These are phyloP conservation scores for Calidris pugnax DNA, from an alignment of 2,113 vertebrate species.

Conservation along the genomic window DNA sequence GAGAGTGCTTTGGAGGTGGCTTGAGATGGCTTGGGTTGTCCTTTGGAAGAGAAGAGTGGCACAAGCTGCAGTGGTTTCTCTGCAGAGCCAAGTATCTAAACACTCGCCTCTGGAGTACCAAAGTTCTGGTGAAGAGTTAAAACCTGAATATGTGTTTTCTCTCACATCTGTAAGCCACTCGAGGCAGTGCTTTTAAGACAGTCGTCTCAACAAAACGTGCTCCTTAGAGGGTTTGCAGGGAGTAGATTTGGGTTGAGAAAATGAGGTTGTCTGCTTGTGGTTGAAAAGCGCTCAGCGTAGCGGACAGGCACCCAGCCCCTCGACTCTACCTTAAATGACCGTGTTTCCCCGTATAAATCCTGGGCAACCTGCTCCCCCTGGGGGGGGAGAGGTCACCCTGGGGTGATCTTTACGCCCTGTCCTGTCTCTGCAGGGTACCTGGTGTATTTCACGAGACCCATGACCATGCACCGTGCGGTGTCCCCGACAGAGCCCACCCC, in stretches of 20 bases:
- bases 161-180: not conserved
- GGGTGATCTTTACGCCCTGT: not conserved
- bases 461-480: constrained; percentile 91
- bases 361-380: not conserved
- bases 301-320: not conserved
- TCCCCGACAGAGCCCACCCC: constrained; percentile 94
- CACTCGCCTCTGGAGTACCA: not conserved
- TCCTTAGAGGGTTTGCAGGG: not conserved
- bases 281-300: not conserved
- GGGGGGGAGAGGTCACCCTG: rapidly evolving
- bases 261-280: not conserved
- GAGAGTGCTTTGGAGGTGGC: not conserved
- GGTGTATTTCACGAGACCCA: constrained; percentile 95
- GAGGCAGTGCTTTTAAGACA: not conserved
- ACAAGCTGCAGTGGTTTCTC: not conserved
- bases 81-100: not conserved
- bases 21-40: not conserved
- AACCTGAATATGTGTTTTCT: not conserved
- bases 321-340: not conserved
- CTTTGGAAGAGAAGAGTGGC: not conserved
- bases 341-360: not conserved
- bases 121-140: not conserved
- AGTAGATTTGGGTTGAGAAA: not conserved
- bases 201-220: not conserved
- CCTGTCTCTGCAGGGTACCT: constrained; percentile 81